Evolutionary conservation across 2,888 invertebrate genomes (phyloP), one percentile per base, ranked within the genome.

Genomic region (Salticus scenicus): DNA sequence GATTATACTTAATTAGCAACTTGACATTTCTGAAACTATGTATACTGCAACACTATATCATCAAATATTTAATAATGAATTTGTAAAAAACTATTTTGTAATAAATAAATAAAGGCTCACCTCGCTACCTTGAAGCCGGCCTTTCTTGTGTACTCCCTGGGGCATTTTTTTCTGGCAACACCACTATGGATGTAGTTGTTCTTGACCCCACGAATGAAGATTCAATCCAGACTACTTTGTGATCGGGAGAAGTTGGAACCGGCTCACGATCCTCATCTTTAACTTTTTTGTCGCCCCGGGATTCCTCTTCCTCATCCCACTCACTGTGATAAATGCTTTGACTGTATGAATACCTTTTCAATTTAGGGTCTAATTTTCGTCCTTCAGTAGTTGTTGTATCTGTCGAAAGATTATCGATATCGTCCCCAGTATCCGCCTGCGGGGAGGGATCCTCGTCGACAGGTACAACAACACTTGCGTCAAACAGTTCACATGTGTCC

Each of bases 131-230:
- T n/a, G 86, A 86, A 78, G 86, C 86, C 71, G 86, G 86, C 51
- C 86, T 79, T 47, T 78, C 86, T 37, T 74, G 24, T 31, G 41
- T 57, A 28, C 57, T 70, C n/a, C 80, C 80, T 28, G 70, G 30
- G 5, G 28, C 28, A 28, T 33, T 78, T n/a, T 67, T 79, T n/a
- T 79, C 76, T 4, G 87, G 87, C 41, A 83, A 51, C 17, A 88
- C 86, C 42, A 80, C 69, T 5, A 88, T 85, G n/a, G 88, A 88
- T 24, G 88, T 88, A 0, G 88, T 88, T 20, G 87, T 77, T 57
- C 86, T 83, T 89, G 95, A 95, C 89, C 95, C 95, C 87, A 96
- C 95, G 91, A 97, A 97, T 88, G 96, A 96, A 92, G 96, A 97
- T 92, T 97, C 97, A 91, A 97, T 93, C 97, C 97, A 97, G 92